A percentile compares a stretch with the other conserved stretches of the same genome.
These are phyloP conservation scores for Axis porcinus DNA, from an alignment of 2,113 vertebrate genomes.

Conservation along the genomic window DNA sequence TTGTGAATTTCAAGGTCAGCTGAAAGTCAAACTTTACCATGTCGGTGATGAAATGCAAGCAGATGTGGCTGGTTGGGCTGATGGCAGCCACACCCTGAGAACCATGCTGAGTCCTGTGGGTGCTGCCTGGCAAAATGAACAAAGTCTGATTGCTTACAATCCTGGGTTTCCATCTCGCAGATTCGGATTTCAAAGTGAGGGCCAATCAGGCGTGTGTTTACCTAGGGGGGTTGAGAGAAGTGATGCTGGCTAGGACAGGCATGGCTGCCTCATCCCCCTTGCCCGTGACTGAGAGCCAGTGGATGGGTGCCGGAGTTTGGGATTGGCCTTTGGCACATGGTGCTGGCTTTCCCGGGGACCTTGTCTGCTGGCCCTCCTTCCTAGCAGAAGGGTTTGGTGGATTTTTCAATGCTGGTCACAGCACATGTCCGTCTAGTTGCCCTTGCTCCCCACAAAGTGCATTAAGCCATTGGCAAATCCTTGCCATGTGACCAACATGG, in stretches of 20 bases:
- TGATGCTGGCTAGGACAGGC: not conserved
- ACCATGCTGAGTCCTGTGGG: not conserved
- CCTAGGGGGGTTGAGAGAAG: not conserved
- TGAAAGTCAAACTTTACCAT: conserved; percentile 79
- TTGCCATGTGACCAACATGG: not conserved
- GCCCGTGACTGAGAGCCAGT: fast-evolving
- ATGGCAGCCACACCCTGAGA: conserved; percentile 36
- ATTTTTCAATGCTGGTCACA: not conserved
- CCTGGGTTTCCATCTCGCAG: not conserved
- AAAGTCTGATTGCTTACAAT: not conserved
- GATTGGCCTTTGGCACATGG: not conserved
- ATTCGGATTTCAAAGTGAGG: conserved; percentile 42
- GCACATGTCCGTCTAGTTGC: not conserved
- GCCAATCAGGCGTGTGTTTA: conserved; percentile 31
- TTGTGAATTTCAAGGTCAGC: conserved; percentile 82
- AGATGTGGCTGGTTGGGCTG: conserved; percentile 78
- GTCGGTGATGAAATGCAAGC: conserved; percentile 81
- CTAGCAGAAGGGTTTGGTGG: not conserved
- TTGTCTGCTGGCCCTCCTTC: not conserved
- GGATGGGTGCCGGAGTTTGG: not conserved
- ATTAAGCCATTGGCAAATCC: not conserved
- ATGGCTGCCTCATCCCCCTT: not conserved
- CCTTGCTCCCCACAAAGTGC: not conserved
- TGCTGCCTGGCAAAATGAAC: conserved; percentile 54
- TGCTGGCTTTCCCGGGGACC: not conserved